A percentile compares a stretch with the other conserved stretches of the same genome.
Conservation (phyloP, 1,140 invertebrate genomes). For the Vanessa atalanta region DNA sequence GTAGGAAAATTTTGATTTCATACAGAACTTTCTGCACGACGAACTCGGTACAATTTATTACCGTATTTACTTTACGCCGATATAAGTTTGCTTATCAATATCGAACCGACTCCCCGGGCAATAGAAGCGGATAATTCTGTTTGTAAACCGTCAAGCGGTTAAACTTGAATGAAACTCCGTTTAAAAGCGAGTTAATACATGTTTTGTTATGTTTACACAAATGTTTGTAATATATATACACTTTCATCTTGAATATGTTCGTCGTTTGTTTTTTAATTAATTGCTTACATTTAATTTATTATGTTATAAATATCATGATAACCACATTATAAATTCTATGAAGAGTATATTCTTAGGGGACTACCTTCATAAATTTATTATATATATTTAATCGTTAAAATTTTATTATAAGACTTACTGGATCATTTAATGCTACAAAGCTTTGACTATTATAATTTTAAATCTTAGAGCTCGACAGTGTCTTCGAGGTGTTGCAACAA, state of each 20-base stretch:
- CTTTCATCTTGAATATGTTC: not conserved
- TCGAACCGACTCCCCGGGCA: conserved; percentile 52
- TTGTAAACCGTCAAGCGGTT: conserved; percentile 53
- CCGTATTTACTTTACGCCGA: conserved; percentile 63
- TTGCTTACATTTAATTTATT: too few species aligned
- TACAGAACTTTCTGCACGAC: conserved; percentile 48
- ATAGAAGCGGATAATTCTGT: conserved; percentile 60
- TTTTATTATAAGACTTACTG: too few species aligned
- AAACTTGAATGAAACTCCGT: conserved; percentile 56
- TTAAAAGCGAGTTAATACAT: conserved; percentile 54
- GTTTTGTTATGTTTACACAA: conserved; percentile 12
- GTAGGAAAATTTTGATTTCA: conserved; percentile 57
- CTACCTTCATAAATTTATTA: too few species aligned
- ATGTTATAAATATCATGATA: too few species aligned
- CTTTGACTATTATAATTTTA: too few species aligned
- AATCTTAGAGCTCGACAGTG: too few species aligned
- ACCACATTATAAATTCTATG: too few species aligned
- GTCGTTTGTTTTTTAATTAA: too few species aligned
- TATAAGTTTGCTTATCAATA: conserved; percentile 71
- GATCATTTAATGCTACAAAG: too few species aligned
- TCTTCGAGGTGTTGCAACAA: too few species aligned
- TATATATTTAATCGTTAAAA: too few species aligned
- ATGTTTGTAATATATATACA: conserved; percentile 11
- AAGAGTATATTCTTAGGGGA: too few species aligned
- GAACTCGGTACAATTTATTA: conserved; percentile 69